These are phyloP conservation scores for Phoeniculus purpureus DNA, from an alignment of 2,797 vertebrate genomes.

Conservation along the genomic window DNA sequence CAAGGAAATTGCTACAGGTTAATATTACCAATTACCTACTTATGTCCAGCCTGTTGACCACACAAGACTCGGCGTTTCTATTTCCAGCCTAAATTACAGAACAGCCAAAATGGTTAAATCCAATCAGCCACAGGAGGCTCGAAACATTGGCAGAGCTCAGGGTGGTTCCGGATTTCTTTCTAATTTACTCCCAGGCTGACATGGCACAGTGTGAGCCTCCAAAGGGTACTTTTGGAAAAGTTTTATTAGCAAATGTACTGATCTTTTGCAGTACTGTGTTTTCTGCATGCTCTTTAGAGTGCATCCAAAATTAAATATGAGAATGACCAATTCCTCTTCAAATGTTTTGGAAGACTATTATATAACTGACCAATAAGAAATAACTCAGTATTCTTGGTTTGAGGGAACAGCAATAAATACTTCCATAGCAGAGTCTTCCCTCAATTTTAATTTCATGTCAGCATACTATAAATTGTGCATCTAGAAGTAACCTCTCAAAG, in stretches of 20 bases:
- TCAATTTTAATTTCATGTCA: not conserved
- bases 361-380: not conserved
- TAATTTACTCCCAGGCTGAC: not conserved
- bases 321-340: not conserved
- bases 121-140: not conserved
- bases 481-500: not conserved
- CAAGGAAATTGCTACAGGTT: not conserved
- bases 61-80: not conserved
- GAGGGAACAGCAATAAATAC: not conserved
- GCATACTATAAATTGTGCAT: not conserved
- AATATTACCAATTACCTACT: not conserved
- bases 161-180: not conserved
- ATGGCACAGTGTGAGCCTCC: not conserved
- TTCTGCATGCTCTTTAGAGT: not conserved
- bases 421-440: not conserved
- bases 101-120: not conserved
- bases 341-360: not conserved
- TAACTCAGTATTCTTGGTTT: not conserved
- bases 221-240: conserved; percentile 3
- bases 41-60: not conserved
- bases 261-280: not conserved
- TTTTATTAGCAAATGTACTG: not conserved
- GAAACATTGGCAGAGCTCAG: not conserved
- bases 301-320: not conserved
- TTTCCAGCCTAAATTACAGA: conserved; percentile 16